phyloP scores from a whole-genome alignment of 2,797 vertebrate genomes.

The Hoplostethus atlanticus region DNA sequence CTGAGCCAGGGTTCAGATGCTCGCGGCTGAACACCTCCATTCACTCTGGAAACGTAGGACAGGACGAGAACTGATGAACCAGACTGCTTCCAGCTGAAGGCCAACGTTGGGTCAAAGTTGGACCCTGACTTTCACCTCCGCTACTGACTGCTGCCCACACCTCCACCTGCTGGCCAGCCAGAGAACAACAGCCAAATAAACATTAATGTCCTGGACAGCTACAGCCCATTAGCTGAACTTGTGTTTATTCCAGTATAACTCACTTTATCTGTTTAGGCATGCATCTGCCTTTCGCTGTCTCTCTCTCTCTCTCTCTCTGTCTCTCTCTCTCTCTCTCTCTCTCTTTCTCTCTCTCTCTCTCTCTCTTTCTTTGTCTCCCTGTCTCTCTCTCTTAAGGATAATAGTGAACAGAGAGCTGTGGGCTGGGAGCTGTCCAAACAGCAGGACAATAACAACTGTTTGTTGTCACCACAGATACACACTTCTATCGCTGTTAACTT shows the following conservation, averaged over 20 bases:
- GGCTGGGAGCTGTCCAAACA: conserved; percentile 73
- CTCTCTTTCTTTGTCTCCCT: conserved; percentile 49
- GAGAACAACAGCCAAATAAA: conserved; percentile 30
- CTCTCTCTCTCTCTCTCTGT: conserved; percentile 52
- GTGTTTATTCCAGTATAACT: conserved; percentile 56
- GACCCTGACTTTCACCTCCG: neutral
- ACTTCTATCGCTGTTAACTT: conserved; percentile 68
- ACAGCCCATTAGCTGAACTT: conserved; percentile 38
- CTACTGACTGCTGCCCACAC: conserved; percentile 45
- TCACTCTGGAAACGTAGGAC: conserved; percentile 1
- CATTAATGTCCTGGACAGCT: conserved; percentile 24
- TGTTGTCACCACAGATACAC: conserved; percentile 77
- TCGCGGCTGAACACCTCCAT: conserved; percentile 35
- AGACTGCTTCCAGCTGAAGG: conserved; percentile 20
- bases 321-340: conserved; percentile 42
- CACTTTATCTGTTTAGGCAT: conserved; percentile 40
- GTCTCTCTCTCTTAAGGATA: conserved; percentile 50
- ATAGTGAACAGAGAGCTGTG: conserved; percentile 68
- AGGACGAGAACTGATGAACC: conserved; percentile 43
- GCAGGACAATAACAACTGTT: conserved; percentile 79
- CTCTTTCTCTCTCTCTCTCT: conserved; percentile 49
- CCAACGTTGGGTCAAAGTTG: conserved; percentile 55
- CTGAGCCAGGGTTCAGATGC: neutral
- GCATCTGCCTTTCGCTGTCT: conserved; percentile 27
- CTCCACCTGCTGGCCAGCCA: conserved; percentile 77